Evolutionary conservation across 53 echinoderm and acorn worm species (phyloP), one percentile per base, ranked within the genome.

Genomic region (Henricia sp.): DNA sequence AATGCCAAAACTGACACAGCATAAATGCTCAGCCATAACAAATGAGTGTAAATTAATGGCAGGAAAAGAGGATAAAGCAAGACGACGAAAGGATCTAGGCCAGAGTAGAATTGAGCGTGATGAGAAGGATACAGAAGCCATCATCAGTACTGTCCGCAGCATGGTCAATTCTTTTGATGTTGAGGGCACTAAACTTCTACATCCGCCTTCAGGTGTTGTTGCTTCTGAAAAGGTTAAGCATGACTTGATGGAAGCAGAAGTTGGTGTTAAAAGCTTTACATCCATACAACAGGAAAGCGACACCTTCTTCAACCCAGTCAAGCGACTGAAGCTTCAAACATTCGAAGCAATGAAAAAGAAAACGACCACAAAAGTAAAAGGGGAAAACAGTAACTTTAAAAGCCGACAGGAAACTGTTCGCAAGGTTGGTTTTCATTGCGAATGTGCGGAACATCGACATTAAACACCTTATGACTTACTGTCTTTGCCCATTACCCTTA

Each of bases 1-100:
- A 91, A 91, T 52, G 54, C 91, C 27, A 91, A 94, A 60, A 89
- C 91, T 73, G n/a, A 48, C 59, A 13, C 86, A 85, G 17, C 91
- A 91, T 53, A 52, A 85, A 20, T 39, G 89, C 37, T 85, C 91
- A 25, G 86, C 83, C 17, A 91, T 91, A 19, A 67, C 83, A 12
- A 74, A 67, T 4, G 57, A 83, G 19, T 89, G 89, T 69, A 85
- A 86, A 41, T 77, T 50, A 25, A 94, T 94, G 91, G 87, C 89
- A 38, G 91, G 89, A 26, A 94, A 89, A 52, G 67, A 50, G 24
- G 34, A 56, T 26, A 37, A 50, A 39, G 9, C 32, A n/a, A 6
- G 17, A 52, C 3, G 5, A 44, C 26, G 89, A 25, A 59, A 65
- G 21, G 89, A 89, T 21, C 74, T 89, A 11, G 58, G 23, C 30